phyloP scores from a whole-genome alignment of 1,140 invertebrate species.

The Muscidifurax raptorellus region DNA sequence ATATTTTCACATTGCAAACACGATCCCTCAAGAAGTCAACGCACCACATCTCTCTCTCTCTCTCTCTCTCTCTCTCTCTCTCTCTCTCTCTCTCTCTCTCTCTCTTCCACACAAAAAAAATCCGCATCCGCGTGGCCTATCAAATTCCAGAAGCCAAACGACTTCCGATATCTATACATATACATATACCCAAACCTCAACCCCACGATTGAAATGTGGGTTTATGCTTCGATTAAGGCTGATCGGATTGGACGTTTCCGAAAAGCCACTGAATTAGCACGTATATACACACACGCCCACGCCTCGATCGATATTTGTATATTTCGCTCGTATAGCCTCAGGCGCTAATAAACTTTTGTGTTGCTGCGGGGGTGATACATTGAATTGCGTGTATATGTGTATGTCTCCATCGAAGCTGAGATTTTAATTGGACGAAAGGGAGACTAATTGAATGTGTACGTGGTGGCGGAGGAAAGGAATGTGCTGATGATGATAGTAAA shows the following conservation, averaged over 20 bases:
- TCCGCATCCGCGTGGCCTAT: neutral
- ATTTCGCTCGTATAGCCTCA: neutral
- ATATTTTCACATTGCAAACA: too few relatives aligned
- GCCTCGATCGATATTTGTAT: neutral
- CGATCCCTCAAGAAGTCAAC: too few relatives aligned
- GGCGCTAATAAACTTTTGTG: neutral
- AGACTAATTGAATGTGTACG: neutral
- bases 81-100: neutral
- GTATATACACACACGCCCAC: neutral
- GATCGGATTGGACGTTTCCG: constrained; percentile 8
- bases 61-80: neutral
- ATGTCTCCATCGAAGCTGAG: neutral
- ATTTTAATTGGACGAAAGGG: constrained; percentile 4
- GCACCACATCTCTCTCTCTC: neutral
- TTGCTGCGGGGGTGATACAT: neutral
- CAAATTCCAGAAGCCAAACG: neutral
- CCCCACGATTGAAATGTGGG: neutral
- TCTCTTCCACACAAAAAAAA: constrained; percentile 3
- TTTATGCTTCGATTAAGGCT: neutral
- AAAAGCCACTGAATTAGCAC: neutral
- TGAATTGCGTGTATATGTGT: neutral
- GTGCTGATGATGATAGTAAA: neutral
- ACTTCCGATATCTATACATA: neutral
- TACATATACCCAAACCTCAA: neutral
- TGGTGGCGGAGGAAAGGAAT: neutral